Conservation (phyloP, 2,113 vertebrate genomes). For the Lethenteron reissneri region DNA sequence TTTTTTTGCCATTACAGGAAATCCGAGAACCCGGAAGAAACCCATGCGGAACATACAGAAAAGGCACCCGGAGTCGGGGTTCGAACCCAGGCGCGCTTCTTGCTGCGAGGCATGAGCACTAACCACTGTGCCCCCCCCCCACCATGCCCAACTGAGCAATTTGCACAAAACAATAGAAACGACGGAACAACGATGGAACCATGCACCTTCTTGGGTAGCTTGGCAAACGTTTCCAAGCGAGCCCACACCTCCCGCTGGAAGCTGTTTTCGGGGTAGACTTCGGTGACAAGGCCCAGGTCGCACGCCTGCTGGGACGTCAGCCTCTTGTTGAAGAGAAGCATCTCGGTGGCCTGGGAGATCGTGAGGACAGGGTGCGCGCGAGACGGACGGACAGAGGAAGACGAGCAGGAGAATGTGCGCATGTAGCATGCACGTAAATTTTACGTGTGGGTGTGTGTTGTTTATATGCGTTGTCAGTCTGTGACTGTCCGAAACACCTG, state of each 20-base stretch:
- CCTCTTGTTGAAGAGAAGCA: constrained; percentile 70
- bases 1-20: not conserved
- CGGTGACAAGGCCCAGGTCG: constrained; percentile 42
- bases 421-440: too few species aligned
- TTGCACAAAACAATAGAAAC: not conserved
- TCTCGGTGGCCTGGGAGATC: constrained; percentile 42
- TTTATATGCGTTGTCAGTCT: too few species aligned
- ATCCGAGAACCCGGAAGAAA: not conserved
- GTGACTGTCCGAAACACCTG: too few species aligned
- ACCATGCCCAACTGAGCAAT: not conserved
- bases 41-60: not conserved
- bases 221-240: constrained; percentile 35
- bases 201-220: constrained; percentile 48
- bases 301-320: constrained; percentile 54
- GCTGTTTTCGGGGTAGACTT: constrained; percentile 54
- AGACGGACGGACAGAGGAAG: too few species aligned
- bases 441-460: too few species aligned
- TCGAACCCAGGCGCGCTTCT: not conserved
- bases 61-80: not conserved
- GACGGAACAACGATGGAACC: constrained; percentile 1
- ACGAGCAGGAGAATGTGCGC: too few species aligned
- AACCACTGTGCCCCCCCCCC: not conserved
- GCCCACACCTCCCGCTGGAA: constrained; percentile 63
- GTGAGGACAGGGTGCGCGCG: not conserved
- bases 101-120: too few species aligned